Evolutionary conservation across 2,797 vertebrate genomes (phyloP), one percentile per base, ranked within the genome.

Genomic region (Paramormyrops hopkinsi): DNA sequence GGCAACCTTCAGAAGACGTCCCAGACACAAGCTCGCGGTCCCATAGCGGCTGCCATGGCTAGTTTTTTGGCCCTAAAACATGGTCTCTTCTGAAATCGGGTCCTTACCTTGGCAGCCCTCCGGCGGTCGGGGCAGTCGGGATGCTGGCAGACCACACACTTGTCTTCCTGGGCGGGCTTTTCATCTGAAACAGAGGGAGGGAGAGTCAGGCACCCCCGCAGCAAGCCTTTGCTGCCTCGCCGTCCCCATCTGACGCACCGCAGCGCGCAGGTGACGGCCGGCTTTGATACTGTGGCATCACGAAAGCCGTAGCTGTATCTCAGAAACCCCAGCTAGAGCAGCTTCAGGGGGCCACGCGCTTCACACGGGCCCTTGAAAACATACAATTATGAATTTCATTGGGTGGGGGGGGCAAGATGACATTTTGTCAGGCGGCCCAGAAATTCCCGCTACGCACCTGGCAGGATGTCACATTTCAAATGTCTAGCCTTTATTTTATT

Each of bases 101-200:
- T 7, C 91, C 94, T 94, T 97, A 99, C 98, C 97, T 98, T 97
- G 25, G 95, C 92, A 0, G 97, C 97, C 11, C 96, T 95, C 73
- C 96, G 94, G 87, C 95, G 96, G 87, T 97, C 95, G 0, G 94
- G 83, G 92, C 97, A 98, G 94, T 96, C 94, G 0, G 97, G 97
- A 89, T 97, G 96, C 95, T 98, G 97, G 93, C 98, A 99, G 87
- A 86, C 91, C 88, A 97, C 96, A 90, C 92, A 95, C 51, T 96
- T 96, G 91, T 98, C 97, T 91, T 97, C 97, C 0, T 93, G 94
- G 8, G 92, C 93, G 0, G 95, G 93, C 93, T 94, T 96, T 92
- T 98, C 96, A 1, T 97, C 98, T 99, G 95, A 53, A 93, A 93
- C 87, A 91, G 84, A 53, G 89, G 92, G 90, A 92, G 48, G 73